Evolutionary conservation across 2,113 vertebrate genomes (phyloP).

Genomic region (Oncorhynchus mykiss): DNA sequence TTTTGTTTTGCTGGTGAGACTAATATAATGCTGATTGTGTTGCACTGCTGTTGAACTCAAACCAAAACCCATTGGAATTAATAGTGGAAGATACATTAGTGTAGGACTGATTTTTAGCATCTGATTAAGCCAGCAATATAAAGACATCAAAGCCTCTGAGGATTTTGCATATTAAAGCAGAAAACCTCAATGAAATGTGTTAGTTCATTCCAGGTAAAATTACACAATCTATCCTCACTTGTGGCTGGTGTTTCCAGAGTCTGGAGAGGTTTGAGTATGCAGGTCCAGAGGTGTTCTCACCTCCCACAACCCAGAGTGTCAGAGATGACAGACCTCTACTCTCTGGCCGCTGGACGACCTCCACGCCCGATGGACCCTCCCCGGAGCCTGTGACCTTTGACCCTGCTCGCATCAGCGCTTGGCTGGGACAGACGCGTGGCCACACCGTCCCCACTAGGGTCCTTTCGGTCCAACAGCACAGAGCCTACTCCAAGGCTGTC

Average conservation of each 20-base stretch:
- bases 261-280: constrained; percentile 16
- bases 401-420: constrained; percentile 68
- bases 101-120: not conserved
- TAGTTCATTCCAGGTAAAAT: not conserved
- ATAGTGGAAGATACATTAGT: not conserved
- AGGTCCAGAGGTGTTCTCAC: not conserved
- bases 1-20: not conserved
- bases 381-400: constrained; percentile 56
- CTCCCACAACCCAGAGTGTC: not conserved
- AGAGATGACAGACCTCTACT: not conserved
- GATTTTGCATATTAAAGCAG: not conserved
- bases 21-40: not conserved
- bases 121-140: not conserved
- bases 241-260: constrained; percentile 16
- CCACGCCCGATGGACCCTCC: constrained; percentile 42
- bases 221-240: not conserved
- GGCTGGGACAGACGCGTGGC: constrained; percentile 67
- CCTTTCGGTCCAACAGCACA: not conserved
- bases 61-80: not conserved
- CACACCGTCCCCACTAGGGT: not conserved
- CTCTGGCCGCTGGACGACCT: constrained; percentile 35
- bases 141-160: not conserved
- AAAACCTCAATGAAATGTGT: not conserved
- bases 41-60: not conserved
- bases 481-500: constrained; percentile 55